Base-by-base conservation (phyloP, 1,140 invertebrate genomes). In the Drosophila kanapiae region DNA sequence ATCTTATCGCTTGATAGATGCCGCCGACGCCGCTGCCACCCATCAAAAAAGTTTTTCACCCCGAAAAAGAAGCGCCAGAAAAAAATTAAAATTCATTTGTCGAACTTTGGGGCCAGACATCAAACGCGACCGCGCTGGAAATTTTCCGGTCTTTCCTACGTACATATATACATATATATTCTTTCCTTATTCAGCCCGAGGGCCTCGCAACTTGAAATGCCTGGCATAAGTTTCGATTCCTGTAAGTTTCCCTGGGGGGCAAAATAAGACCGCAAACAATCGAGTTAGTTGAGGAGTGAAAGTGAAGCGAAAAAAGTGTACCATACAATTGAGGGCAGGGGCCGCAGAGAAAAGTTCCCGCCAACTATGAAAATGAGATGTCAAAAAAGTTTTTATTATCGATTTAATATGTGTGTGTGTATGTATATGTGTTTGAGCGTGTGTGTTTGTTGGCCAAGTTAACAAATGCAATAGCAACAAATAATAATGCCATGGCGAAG, bases 331-430 rank as follows among this genome's bases (percentile, higher is more conserved):
- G 71, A 67, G 81, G 60, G 80, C 51, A n/a, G 59, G 59, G 47
- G 75, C 67, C 53, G 56, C 37, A 43, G 45, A 40, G 72, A 57
- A 80, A 88, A 84, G 35, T 88, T 85, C 18, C 81, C 78, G 75
- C 81, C 78, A 85, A 90, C 86, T 90, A 90, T 90, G 85, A 90
- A 90, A 90, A 90, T 90, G 82, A 90, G 85, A 90, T 90, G 85
- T 90, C 85, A 90, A 90, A 90, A 88, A 90, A 90, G 86, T 90
- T 90, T 90, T 90, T 85, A 85, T 90, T 90, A 90, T 90, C 86
- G 85, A 90, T 90, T 90, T 90, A 90, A 85, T 90, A 76, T 80
- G 76, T 74, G 64, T 23, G 29, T 54, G 47, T 56, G 7, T 40
- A 14, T 40, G 1, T n/a, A 8, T 37, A 43, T 16, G 33, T 29